Percentiles rank a stretch among this genome's conserved stretches.
These are phyloP conservation scores for Pasiphila rectangulata DNA, from an alignment of 2,888 invertebrate genomes.

Conservation along the genomic window DNA sequence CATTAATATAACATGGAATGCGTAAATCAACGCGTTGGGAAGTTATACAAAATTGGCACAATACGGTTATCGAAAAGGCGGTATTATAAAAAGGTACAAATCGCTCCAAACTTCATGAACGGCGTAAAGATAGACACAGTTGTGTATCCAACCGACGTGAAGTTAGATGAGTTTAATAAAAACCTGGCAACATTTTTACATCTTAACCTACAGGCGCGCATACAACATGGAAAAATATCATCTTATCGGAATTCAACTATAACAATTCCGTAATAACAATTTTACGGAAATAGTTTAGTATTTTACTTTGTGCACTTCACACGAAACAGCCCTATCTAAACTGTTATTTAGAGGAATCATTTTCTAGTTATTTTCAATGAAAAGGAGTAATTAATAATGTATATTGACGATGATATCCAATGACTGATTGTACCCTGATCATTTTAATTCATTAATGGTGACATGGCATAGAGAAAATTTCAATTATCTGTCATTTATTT, in stretches of 20 bases:
- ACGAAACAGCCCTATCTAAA: too few species aligned
- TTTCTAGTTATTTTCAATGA: too few species aligned
- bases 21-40: constrained; percentile 41
- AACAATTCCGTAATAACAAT: too few species aligned
- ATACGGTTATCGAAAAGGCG: constrained; percentile 54
- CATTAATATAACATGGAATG: constrained; percentile 51
- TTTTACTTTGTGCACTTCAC: too few species aligned
- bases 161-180: constrained; percentile 27
- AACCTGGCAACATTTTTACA: constrained; percentile 59
- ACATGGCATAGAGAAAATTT: background rate
- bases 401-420: constrained; percentile 36
- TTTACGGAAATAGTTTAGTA: too few species aligned
- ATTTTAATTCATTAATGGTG: constrained; percentile 12
- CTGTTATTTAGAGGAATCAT: too few species aligned
- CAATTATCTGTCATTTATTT: background rate
- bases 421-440: constrained; percentile 57
- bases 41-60: constrained; percentile 62
- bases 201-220: constrained; percentile 51
- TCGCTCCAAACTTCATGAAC: background rate
- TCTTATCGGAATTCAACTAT: too few species aligned
- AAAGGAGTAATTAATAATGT: too few species aligned
- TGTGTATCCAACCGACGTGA: background rate
- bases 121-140: background rate
- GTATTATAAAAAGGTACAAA: constrained; percentile 32
- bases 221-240: constrained; percentile 54